phyloP scores from a whole-genome alignment of 2,888 invertebrate species.

The Drosophila melanosoma region DNA sequence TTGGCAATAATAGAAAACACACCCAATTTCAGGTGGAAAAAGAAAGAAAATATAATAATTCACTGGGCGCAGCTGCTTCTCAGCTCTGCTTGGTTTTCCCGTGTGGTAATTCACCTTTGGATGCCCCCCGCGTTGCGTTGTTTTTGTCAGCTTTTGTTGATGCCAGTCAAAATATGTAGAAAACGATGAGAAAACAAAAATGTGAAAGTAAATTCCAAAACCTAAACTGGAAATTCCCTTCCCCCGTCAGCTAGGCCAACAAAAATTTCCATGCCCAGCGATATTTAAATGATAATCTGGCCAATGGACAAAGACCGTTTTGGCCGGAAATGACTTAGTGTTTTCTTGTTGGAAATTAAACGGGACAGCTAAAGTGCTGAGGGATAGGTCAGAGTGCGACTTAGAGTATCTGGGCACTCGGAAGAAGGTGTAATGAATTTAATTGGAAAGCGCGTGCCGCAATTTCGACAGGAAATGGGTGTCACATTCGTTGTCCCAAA shows the following conservation, averaged over 20 bases:
- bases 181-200: conserved; percentile 10
- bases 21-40: conserved; percentile 67
- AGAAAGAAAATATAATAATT: conserved; percentile 57
- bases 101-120: conserved; percentile 61
- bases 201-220: conserved; percentile 16
- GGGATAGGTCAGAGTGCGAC: background rate
- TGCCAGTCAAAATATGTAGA: conserved; percentile 57
- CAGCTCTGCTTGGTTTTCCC: conserved; percentile 28
- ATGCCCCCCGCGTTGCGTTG: conserved; percentile 40
- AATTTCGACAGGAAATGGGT: conserved; percentile 53
- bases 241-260: conserved; percentile 21
- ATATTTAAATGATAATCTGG: conserved; percentile 77
- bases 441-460: conserved; percentile 73
- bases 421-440: conserved; percentile 76
- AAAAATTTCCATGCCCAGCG: conserved; percentile 53
- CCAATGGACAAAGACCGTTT: conserved; percentile 70
- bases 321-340: conserved; percentile 77
- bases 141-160: conserved; percentile 70
- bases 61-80: conserved; percentile 64
- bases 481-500: conserved; percentile 26
- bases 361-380: conserved; percentile 28
- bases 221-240: conserved; percentile 31
- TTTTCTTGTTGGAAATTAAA: conserved; percentile 70
- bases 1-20: conserved; percentile 80
- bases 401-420: conserved; percentile 30